Evolutionary conservation across 2,797 vertebrate genomes (phyloP), one percentile per base, ranked within the genome.

Genomic region (Taeniopygia guttata): DNA sequence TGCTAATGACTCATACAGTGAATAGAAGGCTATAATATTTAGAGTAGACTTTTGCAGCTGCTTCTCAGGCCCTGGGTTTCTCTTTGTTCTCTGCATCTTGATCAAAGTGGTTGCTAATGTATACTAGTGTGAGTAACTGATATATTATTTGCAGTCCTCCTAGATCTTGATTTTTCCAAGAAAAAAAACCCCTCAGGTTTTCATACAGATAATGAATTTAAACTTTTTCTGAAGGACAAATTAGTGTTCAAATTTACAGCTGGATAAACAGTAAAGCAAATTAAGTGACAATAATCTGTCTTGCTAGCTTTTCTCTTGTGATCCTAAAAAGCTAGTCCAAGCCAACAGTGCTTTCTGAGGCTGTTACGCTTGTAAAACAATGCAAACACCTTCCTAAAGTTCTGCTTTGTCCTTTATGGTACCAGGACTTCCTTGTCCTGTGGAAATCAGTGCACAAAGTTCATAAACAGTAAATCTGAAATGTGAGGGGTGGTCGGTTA

Each of bases 401-500:
- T 83, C 56, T 49, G 1, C 23, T 74, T 79, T 85, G 45, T 60
- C 38, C 60, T 60, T 48, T 59, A 38, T 38, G 36, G 11, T 38
- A 38, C 27, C 64, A 67, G 32, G 40, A 70, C 56, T 79, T 87
- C 34, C 16, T 54, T 84, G 43, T 36, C 30, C 29, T 78, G 22
- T 38, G 77, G 66, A 68, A 83, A 60, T 49, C 56, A 25, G 27
- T 34, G 25, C 75, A 84, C 21, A 42, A 43, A 66, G 56, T 84
- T 93, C 81, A 43, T 49, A 74, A 77, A 60, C 25, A 68, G n/a
- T n/a, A n/a, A n/a, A n/a, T 90, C 36, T 75, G 78, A 90, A 95
- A 64, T 81, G 48, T 69, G 54, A 72, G 40, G 52, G 27, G 55
- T 91, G 59, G 52, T 73, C 55, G 0, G 0, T 60, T 89, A 87